phyloP scores from a whole-genome alignment of 2,888 invertebrate genomes.

The Philereme vetulata region DNA sequence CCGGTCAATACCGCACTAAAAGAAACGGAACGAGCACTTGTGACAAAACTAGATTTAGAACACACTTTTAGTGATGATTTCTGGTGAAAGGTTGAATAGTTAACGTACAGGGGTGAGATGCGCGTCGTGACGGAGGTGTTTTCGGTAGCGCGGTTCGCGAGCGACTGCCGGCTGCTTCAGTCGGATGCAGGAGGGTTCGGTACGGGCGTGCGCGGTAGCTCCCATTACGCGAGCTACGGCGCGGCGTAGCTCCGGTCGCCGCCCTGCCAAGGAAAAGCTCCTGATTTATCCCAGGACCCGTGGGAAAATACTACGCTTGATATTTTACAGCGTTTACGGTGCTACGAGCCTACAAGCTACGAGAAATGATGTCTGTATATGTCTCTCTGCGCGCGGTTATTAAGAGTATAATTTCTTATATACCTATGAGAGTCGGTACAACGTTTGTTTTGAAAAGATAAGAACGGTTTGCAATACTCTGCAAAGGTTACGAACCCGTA shows the following conservation, averaged over 20 bases:
- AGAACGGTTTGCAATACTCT: no score
- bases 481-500: no score
- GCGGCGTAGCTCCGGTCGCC: constrained; percentile 68
- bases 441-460: no score
- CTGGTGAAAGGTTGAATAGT: constrained; percentile 39
- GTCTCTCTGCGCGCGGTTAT: no score
- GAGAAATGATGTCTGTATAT: no score
- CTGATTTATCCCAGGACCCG: constrained; percentile 57
- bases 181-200: constrained; percentile 49
- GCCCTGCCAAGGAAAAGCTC: constrained; percentile 63
- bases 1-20: constrained; percentile 55
- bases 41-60: constrained; percentile 35
- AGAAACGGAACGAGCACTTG: constrained; percentile 66
- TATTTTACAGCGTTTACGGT: constrained; percentile 33
- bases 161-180: constrained; percentile 67
- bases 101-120: constrained; percentile 53
- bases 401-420: no score
- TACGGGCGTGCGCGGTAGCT: constrained; percentile 70
- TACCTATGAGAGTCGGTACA: no score
- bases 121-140: constrained; percentile 43
- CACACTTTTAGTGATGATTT: constrained; percentile 52
- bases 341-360: constrained; percentile 17
- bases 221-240: constrained; percentile 67
- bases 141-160: constrained; percentile 69
- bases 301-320: constrained; percentile 42